Conservation (phyloP, 2,888 invertebrate genomes). For the Drosophila eohydei region DNA sequence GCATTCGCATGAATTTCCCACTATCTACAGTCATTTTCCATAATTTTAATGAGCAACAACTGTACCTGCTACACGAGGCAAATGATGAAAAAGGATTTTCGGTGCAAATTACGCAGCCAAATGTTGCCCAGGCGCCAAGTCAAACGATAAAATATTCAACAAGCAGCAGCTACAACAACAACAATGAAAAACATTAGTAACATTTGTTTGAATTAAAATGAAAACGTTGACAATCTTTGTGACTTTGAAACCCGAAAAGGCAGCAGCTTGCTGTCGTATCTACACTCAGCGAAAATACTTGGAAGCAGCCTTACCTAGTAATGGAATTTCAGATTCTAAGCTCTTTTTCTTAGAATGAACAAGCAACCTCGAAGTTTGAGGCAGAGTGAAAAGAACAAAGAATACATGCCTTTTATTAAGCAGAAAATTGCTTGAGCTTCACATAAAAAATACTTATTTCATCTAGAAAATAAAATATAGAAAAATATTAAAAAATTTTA, state of each 20-base stretch:
- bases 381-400: background rate
- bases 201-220: conserved; percentile 81
- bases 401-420: background rate
- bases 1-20: conserved; percentile 17
- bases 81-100: conserved; percentile 69
- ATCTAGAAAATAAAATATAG: too few relatives aligned
- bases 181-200: conserved; percentile 77
- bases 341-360: background rate
- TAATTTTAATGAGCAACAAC: conserved; percentile 38
- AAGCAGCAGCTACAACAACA: conserved; percentile 54
- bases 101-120: conserved; percentile 70
- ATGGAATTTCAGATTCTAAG: background rate
- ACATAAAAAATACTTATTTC: background rate
- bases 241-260: conserved; percentile 72
- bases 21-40: conserved; percentile 9
- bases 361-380: too few relatives aligned
- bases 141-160: conserved; percentile 80
- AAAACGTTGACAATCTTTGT: conserved; percentile 77
- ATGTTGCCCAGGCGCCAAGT: conserved; percentile 76
- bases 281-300: conserved; percentile 8
- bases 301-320: too few relatives aligned
- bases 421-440: too few relatives aligned
- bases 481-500: too few relatives aligned
- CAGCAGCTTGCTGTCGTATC: conserved; percentile 37
- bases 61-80: conserved; percentile 29